Evolutionary conservation across 2,797 vertebrate genomes (phyloP).

Genomic region (Malacoraja senta): DNA sequence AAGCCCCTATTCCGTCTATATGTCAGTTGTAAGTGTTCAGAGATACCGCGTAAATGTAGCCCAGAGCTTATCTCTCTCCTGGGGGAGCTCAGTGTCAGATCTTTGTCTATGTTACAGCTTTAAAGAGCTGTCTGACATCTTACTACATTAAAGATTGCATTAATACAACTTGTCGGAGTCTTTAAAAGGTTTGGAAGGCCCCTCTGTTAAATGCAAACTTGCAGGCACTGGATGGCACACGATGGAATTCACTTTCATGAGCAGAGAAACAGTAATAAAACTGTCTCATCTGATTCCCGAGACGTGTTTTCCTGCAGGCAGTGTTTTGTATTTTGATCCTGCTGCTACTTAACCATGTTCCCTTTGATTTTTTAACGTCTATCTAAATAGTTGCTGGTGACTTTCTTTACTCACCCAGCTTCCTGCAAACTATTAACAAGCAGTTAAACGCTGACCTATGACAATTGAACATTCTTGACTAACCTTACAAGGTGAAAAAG

Average conservation of each 20-base stretch:
- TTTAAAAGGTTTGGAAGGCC: neutral
- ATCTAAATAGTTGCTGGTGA: neutral
- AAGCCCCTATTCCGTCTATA: too few relatives aligned
- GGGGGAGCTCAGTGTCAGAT: neutral
- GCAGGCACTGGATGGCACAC: neutral
- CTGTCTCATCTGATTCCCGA: neutral
- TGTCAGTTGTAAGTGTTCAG: too few relatives aligned
- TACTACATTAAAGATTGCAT: neutral
- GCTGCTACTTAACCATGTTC: neutral
- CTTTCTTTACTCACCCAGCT: neutral
- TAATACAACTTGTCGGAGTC: neutral
- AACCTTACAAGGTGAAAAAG: neutral
- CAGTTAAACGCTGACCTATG: too few relatives aligned
- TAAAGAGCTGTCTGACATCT: neutral
- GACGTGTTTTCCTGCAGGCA: neutral
- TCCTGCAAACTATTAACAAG: neutral
- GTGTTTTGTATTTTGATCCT: neutral
- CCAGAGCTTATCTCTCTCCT: neutral
- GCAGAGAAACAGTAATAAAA: neutral
- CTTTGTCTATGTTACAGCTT: neutral
- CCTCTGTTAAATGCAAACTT: neutral
- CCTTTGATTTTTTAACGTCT: neutral
- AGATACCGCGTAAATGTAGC: too few relatives aligned
- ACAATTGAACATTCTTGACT: too few relatives aligned
- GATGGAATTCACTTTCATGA: neutral